Percentiles rank a stretch among this genome's conserved stretches.
These are phyloP conservation scores for Cryptocephalus primarius DNA, from an alignment of 2,888 invertebrate genomes.

Conservation along the genomic window DNA sequence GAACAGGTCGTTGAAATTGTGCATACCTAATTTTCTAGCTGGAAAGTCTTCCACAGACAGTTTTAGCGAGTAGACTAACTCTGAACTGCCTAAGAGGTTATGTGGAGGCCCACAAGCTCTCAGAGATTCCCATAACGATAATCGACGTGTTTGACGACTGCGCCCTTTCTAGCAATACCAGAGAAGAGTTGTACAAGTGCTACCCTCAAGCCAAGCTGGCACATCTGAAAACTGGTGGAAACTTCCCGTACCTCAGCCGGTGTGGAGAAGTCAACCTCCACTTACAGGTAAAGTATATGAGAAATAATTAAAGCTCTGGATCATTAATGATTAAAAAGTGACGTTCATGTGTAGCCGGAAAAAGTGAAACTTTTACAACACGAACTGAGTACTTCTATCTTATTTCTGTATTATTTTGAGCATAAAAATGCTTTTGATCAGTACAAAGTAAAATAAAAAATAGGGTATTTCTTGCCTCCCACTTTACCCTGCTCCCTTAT, in stretches of 20 bases:
- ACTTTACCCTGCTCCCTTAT: no score
- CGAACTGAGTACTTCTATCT: no score
- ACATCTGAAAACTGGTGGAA: conserved; percentile 79
- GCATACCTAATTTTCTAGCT: conserved; percentile 42
- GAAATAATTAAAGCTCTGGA: not conserved
- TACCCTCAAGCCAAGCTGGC: conserved; percentile 80
- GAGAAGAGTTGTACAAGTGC: conserved; percentile 74
- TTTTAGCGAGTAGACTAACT: conserved; percentile 76
- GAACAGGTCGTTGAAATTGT: no score
- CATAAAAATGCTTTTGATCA: not conserved
- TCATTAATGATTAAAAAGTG: not conserved
- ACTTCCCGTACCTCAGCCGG: conserved; percentile 82
- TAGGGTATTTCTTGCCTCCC: no score
- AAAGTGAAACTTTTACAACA: no score
- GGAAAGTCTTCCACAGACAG: conserved; percentile 70
- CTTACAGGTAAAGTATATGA: conserved; percentile 53
- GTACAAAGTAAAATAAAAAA: no score
- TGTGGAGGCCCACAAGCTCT: conserved; percentile 64
- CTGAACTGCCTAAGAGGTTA: conserved; percentile 73
- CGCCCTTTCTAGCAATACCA: conserved; percentile 64
- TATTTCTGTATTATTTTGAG: no score
- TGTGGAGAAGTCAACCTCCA: conserved; percentile 83
- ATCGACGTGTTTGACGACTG: conserved; percentile 85
- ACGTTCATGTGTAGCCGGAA: no score
- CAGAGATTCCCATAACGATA: conserved; percentile 63